Evolutionary conservation across 2,888 invertebrate species (phyloP).

Genomic region (Apomyelois bistriatella): DNA sequence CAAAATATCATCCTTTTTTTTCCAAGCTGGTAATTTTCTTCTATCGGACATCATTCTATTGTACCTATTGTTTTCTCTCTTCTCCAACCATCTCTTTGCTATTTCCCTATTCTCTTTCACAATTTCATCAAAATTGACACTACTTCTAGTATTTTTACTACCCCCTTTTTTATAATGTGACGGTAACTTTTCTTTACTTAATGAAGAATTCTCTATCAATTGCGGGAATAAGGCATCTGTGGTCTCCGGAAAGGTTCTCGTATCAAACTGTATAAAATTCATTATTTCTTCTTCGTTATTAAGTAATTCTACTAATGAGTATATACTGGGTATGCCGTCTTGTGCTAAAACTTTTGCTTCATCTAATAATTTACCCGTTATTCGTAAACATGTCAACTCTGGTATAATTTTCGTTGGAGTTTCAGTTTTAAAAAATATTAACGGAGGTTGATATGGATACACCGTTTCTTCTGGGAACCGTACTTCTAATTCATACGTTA

Average conservation of each 20-base stretch:
- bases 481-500: slow-evolving; percentile 84
- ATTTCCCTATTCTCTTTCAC: slow-evolving; percentile 82
- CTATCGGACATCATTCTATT: slow-evolving; percentile 82
- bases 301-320: slow-evolving; percentile 84
- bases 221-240: slow-evolving; percentile 82
- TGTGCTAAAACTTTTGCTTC: slow-evolving; percentile 83
- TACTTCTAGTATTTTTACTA: slow-evolving; percentile 72
- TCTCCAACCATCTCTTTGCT: slow-evolving; percentile 81
- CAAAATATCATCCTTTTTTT: slow-evolving; percentile 84
- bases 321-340: slow-evolving; percentile 86
- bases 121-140: slow-evolving; percentile 74
- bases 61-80: slow-evolving; percentile 81
- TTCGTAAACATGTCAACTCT: slow-evolving; percentile 81
- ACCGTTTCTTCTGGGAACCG: slow-evolving; percentile 84
- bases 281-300: slow-evolving; percentile 84
- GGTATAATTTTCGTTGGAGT: slow-evolving; percentile 81
- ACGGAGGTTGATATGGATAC: slow-evolving; percentile 88
- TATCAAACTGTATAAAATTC: slow-evolving; percentile 78
- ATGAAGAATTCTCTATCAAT: slow-evolving; percentile 58
- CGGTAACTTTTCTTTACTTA: slow-evolving; percentile 56
- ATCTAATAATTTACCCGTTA: slow-evolving; percentile 83
- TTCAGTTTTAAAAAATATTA: slow-evolving; percentile 84
- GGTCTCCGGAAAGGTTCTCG: slow-evolving; percentile 70
- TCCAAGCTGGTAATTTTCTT: slow-evolving; percentile 86
- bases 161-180: slow-evolving; percentile 84